These are phyloP conservation scores for Harpalus rufipes DNA, from an alignment of 2,888 invertebrate species.

Conservation along the genomic window DNA sequence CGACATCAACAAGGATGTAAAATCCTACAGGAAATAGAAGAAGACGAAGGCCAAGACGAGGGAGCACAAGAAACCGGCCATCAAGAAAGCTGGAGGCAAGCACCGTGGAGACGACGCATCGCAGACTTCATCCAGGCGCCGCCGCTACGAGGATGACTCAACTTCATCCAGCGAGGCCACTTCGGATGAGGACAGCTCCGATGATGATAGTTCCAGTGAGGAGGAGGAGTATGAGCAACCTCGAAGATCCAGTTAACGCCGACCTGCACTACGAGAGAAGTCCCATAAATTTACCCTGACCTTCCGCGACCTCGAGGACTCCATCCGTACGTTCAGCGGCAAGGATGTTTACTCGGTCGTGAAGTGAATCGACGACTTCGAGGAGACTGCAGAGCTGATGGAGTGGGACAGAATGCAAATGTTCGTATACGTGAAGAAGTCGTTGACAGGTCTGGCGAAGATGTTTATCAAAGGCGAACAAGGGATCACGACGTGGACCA, in stretches of 20 bases:
- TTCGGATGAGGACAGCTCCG: conserved; percentile 7
- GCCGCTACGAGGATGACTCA: too few relatives aligned
- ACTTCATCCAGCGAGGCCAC: too few relatives aligned
- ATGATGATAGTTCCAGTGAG: conserved; percentile 14
- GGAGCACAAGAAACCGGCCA: too few relatives aligned
- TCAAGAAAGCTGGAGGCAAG: too few relatives aligned
- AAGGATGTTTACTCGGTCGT: conserved; percentile 60
- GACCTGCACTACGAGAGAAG: conserved; percentile 15
- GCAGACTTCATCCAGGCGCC: too few relatives aligned
- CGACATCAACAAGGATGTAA: too few relatives aligned
- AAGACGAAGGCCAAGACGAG: too few relatives aligned
- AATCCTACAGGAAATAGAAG: too few relatives aligned
- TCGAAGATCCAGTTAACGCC: conserved; percentile 17
- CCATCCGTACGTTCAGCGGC: conserved; percentile 59
- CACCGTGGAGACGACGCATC: too few relatives aligned
- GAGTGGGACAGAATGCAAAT: conserved; percentile 65
- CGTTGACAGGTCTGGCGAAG: conserved; percentile 63
- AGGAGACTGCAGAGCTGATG: too few relatives aligned
- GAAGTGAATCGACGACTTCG: too few relatives aligned
- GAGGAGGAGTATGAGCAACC: neutral
- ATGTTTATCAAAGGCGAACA: conserved; percentile 50
- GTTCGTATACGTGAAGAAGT: conserved; percentile 67
- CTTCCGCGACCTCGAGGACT: conserved; percentile 67
- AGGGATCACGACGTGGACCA: too few relatives aligned
- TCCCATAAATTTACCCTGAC: conserved; percentile 58